These are phyloP conservation scores for Lasiurus cinereus DNA, from an alignment of 2,113 vertebrate genomes.

Conservation along the genomic window DNA sequence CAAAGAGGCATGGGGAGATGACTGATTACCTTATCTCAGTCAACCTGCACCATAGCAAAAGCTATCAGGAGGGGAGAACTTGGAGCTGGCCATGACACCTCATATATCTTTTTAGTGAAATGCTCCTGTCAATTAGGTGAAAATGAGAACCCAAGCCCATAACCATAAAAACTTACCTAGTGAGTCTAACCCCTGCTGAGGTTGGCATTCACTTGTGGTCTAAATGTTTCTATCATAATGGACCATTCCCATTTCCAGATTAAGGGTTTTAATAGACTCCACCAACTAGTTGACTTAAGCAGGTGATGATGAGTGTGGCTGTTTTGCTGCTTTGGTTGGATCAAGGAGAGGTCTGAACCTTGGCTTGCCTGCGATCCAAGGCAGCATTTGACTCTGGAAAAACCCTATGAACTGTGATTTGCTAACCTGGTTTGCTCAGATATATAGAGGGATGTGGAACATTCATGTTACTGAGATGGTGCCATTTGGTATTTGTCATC, in stretches of 20 bases:
- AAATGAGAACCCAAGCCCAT: conserved; percentile 84
- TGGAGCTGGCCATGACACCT: conserved; percentile 17
- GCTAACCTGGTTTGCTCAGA: conserved; percentile 4
- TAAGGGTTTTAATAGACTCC: conserved; percentile 86
- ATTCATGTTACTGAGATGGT: not conserved
- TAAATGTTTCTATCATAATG: conserved; percentile 85
- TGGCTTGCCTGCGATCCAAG: conserved; percentile 73
- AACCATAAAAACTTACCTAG: conserved; percentile 75
- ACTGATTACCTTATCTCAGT: not conserved
- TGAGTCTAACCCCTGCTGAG: conserved; percentile 83
- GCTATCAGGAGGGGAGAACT: not conserved
- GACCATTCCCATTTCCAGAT: conserved; percentile 81
- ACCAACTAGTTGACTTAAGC: conserved; percentile 84
- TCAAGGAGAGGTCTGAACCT: conserved; percentile 74
- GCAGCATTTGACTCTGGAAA: conserved; percentile 69
- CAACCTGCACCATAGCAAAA: not conserved
- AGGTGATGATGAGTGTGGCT: conserved; percentile 86
- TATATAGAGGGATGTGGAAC: not conserved
- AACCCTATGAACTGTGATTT: conserved; percentile 35
- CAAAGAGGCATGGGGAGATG: not conserved
- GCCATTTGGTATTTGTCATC: not conserved
- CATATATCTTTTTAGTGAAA: conserved; percentile 81
- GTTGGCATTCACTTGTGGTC: conserved; percentile 80
- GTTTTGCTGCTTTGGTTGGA: conserved; percentile 85
- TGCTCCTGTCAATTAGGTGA: conserved; percentile 83